Percentiles rank a stretch among this genome's conserved stretches.
phyloP scores from a whole-genome alignment of 1,140 invertebrate genomes.

The Aricia agestis region DNA sequence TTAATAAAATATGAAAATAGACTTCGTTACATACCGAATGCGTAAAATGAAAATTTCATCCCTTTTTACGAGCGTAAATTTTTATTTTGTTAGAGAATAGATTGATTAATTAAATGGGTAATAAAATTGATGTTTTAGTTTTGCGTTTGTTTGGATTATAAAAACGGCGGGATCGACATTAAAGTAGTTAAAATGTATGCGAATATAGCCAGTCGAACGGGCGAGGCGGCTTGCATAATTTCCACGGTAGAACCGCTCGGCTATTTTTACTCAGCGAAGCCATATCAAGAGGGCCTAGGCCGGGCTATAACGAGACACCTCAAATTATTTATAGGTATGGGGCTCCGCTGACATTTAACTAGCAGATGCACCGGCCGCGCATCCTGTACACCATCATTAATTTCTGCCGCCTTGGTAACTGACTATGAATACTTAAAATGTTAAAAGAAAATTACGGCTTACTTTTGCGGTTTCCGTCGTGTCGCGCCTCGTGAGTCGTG shows the following conservation, averaged over 20 bases:
- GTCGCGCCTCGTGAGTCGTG: background rate
- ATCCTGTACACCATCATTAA: slow-evolving; percentile 58
- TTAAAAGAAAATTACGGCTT: slow-evolving; percentile 36
- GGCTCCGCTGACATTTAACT: slow-evolving; percentile 69
- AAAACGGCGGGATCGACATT: background rate
- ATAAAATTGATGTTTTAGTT: background rate
- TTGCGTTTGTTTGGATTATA: background rate
- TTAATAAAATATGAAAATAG: background rate
- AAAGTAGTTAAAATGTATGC: slow-evolving; percentile 7
- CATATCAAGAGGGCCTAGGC: slow-evolving; percentile 47
- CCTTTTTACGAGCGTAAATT: background rate
- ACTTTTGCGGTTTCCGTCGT: slow-evolving; percentile 16
- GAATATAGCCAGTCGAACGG: slow-evolving; percentile 21
- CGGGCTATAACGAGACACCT: slow-evolving; percentile 46
- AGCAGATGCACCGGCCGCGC: slow-evolving; percentile 62
- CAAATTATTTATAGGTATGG: slow-evolving; percentile 69
- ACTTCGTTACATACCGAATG: background rate
- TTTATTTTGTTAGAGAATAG: background rate
- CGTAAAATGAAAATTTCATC: background rate
- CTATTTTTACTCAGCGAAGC: slow-evolving; percentile 67
- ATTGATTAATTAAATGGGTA: background rate
- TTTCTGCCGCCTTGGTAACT: slow-evolving; percentile 60
- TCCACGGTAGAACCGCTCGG: slow-evolving; percentile 43
- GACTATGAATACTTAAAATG: slow-evolving; percentile 45
- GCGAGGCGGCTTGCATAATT: slow-evolving; percentile 49